These are phyloP conservation scores for Cloeon dipterum DNA, from an alignment of 2,888 invertebrate genomes.

Conservation along the genomic window DNA sequence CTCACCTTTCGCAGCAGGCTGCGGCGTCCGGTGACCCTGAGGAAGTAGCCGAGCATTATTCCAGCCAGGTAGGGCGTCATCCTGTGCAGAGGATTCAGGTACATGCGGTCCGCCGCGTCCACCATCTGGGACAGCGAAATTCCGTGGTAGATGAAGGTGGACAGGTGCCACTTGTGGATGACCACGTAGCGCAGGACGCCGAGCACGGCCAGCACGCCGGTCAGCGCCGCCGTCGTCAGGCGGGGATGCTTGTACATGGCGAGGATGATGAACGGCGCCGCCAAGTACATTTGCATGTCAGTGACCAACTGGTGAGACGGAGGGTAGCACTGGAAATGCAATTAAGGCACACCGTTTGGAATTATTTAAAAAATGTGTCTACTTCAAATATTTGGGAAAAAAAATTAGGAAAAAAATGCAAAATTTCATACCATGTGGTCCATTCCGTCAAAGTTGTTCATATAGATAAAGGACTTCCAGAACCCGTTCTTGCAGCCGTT, in stretches of 20 bases:
- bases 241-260: conserved; percentile 5
- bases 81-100: conserved; percentile 6
- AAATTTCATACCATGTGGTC: conserved; percentile 2
- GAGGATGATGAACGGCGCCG: conserved; percentile 5
- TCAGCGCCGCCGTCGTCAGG: not conserved
- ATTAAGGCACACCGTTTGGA: not conserved
- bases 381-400: too few relatives aligned
- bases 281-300: conserved; percentile 7
- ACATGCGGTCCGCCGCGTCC: conserved; percentile 4
- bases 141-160: conserved; percentile 5
- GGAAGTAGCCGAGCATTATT: conserved; percentile 4
- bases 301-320: conserved; percentile 7
- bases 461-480: conserved; percentile 2
- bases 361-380: too few relatives aligned
- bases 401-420: too few relatives aligned
- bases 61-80: conserved; percentile 6
- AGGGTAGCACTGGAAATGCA: conserved; percentile 6
- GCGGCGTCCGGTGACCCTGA: not conserved
- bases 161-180: conserved; percentile 3
- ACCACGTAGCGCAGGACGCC: conserved; percentile 1
- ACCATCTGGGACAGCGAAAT: conserved; percentile 5
- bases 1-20: not conserved
- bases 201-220: not conserved
- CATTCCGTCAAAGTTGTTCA: conserved; percentile 3
- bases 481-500: conserved; percentile 1